Percentiles rank a stretch among this genome's conserved stretches.
These are phyloP conservation scores for Bombus fervidus DNA, from an alignment of 1,140 invertebrate genomes.

Conservation along the genomic window DNA sequence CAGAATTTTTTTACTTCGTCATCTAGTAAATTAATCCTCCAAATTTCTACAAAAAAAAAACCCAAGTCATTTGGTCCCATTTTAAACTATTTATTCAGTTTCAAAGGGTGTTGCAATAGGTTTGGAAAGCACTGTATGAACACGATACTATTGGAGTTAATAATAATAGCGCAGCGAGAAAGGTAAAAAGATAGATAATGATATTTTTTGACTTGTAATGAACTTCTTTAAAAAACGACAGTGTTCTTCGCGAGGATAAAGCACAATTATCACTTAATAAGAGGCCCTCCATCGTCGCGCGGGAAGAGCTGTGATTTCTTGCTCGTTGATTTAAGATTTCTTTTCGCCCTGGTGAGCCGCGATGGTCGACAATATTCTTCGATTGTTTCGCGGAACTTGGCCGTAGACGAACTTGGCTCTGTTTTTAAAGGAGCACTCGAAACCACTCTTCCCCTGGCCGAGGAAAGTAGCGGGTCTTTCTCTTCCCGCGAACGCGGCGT, in stretches of 20 bases:
- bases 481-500: conserved; percentile 49
- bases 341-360: not conserved
- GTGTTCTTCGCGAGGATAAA: too few relatives aligned
- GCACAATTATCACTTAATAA: conserved; percentile 16
- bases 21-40: too few relatives aligned
- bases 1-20: too few relatives aligned
- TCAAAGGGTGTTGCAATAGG: too few relatives aligned
- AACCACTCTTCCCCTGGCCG: conserved; percentile 12
- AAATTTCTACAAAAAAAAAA: too few relatives aligned
- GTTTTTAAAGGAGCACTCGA: conserved; percentile 34
- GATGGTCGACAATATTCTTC: conserved; percentile 11
- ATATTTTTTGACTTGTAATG: not conserved
- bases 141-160: too few relatives aligned
- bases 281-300: not conserved
- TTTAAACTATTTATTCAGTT: too few relatives aligned
- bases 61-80: too few relatives aligned
- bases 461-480: conserved; percentile 51
- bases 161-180: too few relatives aligned
- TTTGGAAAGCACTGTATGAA: too few relatives aligned
- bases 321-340: not conserved
- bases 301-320: not conserved
- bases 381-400: conserved; percentile 34
- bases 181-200: too few relatives aligned
- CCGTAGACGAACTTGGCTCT: conserved; percentile 27
- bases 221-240: not conserved